Evolutionary conservation across 2,888 invertebrate genomes (phyloP).

Genomic region (Cataglyphis rosenhaueri): DNA sequence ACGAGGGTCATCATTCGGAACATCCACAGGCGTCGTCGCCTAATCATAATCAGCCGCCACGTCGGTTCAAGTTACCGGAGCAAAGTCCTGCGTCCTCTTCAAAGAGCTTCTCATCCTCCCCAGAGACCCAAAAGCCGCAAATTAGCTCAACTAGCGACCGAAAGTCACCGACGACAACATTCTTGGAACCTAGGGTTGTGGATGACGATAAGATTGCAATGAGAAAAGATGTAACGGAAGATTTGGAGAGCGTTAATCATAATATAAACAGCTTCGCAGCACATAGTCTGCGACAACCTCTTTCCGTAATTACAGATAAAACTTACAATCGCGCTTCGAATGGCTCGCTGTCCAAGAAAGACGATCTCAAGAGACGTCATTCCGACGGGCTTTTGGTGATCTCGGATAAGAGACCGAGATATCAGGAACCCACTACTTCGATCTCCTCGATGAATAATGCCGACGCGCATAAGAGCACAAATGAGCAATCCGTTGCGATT

Average conservation of each 20-base stretch:
- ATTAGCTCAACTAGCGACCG: conserved; percentile 83
- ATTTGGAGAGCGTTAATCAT: conserved; percentile 22
- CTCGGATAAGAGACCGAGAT: conserved; percentile 81
- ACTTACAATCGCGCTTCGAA: conserved; percentile 77
- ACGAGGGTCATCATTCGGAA: conserved; percentile 86
- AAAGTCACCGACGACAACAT: conserved; percentile 75
- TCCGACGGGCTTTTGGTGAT: conserved; percentile 81
- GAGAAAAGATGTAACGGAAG: conserved; percentile 53
- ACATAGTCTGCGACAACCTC: conserved; percentile 78
- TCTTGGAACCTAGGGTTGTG: conserved; percentile 71
- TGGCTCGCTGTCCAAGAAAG: conserved; percentile 67
- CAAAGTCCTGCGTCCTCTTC: conserved; percentile 75
- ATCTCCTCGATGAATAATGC: conserved; percentile 68
- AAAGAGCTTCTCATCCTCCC: conserved; percentile 79
- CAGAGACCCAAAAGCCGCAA: conserved; percentile 83
- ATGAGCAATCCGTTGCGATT: conserved; percentile 66
- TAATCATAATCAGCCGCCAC: conserved; percentile 66
- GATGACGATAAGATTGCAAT: conserved; percentile 49
- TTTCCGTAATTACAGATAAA: conserved; percentile 84
- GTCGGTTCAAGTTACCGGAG: conserved; percentile 80
- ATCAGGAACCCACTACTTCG: conserved; percentile 79
- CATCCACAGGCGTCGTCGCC: conserved; percentile 75
- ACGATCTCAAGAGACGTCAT: conserved; percentile 78
- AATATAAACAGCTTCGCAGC: conserved; percentile 51
- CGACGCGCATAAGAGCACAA: conserved; percentile 60